phyloP scores from a whole-genome alignment of 2,113 vertebrate genomes.

The Carassius carassius region DNA sequence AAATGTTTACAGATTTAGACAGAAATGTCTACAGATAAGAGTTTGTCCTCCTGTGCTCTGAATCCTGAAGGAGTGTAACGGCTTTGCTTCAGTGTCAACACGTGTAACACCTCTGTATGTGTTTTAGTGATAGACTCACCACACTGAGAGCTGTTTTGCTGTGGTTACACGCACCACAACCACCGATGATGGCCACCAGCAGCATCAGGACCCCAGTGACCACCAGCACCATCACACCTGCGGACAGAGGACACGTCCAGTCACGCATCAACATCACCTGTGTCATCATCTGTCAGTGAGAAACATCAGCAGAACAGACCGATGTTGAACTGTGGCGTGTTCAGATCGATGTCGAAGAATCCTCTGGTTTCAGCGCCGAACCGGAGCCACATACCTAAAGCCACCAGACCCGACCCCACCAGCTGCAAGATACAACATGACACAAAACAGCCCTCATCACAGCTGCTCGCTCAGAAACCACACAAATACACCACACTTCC shows the following conservation, averaged over 20 bases:
- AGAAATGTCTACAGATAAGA: too few relatives aligned
- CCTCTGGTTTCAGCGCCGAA: conserved; percentile 20
- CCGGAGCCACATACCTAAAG: conserved; percentile 20
- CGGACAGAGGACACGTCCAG: not conserved
- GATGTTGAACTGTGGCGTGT: conserved; percentile 25
- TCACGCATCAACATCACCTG: not conserved
- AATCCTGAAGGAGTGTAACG: too few relatives aligned
- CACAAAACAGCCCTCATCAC: too few relatives aligned
- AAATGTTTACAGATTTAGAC: not conserved
- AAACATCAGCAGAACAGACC: not conserved
- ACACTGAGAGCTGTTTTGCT: conserved; percentile 31
- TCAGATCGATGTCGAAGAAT: conserved; percentile 17
- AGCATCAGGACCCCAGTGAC: conserved; percentile 21
- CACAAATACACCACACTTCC: too few relatives aligned
- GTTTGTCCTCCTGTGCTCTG: too few relatives aligned
- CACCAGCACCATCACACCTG: conserved; percentile 22
- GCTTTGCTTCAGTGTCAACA: too few relatives aligned
- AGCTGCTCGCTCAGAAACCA: too few relatives aligned
- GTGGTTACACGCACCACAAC: conserved; percentile 17
- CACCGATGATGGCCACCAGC: conserved; percentile 2
- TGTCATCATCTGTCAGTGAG: not conserved
- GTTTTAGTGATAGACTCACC: conserved; percentile 6
- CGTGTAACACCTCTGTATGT: too few relatives aligned
- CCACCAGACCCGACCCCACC: not conserved
- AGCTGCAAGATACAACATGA: not conserved